Conservation (phyloP, 2,888 invertebrate genomes). For the Odontomyia ornata region DNA sequence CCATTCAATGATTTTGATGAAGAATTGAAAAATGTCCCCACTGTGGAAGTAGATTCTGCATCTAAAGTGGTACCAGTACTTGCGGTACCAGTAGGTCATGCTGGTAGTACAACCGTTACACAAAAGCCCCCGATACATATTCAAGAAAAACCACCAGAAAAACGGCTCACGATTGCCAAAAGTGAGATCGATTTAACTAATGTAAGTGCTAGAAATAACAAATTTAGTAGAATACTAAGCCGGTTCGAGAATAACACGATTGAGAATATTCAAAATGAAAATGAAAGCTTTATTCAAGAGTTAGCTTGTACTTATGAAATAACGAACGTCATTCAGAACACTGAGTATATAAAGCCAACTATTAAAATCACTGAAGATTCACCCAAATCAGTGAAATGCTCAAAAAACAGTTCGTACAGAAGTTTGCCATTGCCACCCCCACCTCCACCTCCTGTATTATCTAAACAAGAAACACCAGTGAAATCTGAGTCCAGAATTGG, state of each 20-base stretch:
- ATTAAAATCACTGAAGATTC: neutral
- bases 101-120: too few species aligned
- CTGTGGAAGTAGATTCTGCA: conserved; percentile 50
- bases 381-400: neutral
- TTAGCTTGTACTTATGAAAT: too few species aligned
- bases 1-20: conserved; percentile 62
- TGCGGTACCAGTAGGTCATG: too few species aligned
- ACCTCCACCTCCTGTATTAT: too few species aligned
- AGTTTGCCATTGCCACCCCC: too few species aligned
- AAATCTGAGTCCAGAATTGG: too few species aligned
- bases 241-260: neutral
- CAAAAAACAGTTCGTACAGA: neutral
- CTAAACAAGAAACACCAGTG: too few species aligned
- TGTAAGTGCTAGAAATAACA: neutral
- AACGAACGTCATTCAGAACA: too few species aligned
- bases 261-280: neutral
- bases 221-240: conserved; percentile 12
- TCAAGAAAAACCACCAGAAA: neutral
- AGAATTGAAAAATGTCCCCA: conserved; percentile 58
- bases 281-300: too few species aligned
- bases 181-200: neutral
- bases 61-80: neutral
- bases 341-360: too few species aligned
- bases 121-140: neutral
- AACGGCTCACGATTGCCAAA: neutral